Evolutionary conservation across 2,113 vertebrate genomes (phyloP).

Genomic region (Ornithorhynchus anatinus): DNA sequence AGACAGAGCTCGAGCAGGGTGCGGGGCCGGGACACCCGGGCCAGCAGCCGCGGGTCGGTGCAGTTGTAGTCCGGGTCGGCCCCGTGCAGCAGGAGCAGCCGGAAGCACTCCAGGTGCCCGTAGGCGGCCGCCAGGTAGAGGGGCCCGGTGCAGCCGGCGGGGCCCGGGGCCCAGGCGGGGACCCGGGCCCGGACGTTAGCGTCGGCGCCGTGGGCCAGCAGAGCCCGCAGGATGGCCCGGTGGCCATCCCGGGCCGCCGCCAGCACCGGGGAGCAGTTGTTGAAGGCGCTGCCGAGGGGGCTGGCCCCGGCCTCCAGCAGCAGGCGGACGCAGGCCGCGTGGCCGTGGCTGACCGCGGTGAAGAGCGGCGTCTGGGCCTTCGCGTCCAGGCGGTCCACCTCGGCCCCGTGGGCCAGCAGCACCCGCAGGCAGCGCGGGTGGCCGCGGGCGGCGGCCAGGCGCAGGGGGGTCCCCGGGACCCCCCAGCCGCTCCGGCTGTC

Average conservation of each 20-base stretch:
- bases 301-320: constrained; percentile 87
- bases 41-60: constrained; percentile 75
- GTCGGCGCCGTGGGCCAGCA: constrained; percentile 82
- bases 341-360: constrained; percentile 86
- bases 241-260: constrained; percentile 85
- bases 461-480: constrained; percentile 84
- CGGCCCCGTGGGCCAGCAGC: constrained; percentile 84
- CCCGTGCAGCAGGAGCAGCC: constrained; percentile 82
- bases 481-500: constrained; percentile 90
- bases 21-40: constrained; percentile 79
- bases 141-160: constrained; percentile 82
- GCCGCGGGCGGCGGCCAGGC: constrained; percentile 83
- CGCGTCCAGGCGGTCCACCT: constrained; percentile 88
- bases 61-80: constrained; percentile 94
- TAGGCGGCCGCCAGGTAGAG: constrained; percentile 89
- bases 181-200: constrained; percentile 81
- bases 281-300: constrained; percentile 84
- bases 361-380: constrained; percentile 96
- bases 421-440: constrained; percentile 79
- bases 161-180: constrained; percentile 81
- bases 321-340: constrained; percentile 81
- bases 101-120: constrained; percentile 89
- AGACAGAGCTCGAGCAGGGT: constrained; percentile 89
- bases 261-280: constrained; percentile 89
- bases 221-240: constrained; percentile 74